Evolutionary conservation across 2,113 vertebrate genomes (phyloP).

Genomic region (Psittacula cyanocephala): DNA sequence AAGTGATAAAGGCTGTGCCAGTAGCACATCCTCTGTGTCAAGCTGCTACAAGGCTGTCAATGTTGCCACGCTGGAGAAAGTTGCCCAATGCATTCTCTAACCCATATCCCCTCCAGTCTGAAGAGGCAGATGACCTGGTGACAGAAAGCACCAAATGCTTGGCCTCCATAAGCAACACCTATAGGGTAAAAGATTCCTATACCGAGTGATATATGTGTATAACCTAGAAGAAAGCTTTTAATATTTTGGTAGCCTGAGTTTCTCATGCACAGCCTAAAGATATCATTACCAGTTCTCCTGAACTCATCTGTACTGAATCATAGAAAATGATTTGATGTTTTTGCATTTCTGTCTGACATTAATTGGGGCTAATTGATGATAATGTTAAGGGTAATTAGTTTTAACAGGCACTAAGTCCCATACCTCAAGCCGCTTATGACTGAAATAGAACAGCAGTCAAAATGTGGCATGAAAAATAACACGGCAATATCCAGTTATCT

Average conservation of each 20-base stretch:
- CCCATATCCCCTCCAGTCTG: accelerated
- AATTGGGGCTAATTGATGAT: slow-evolving; percentile 39
- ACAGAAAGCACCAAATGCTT: background rate
- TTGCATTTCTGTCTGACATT: slow-evolving; percentile 15
- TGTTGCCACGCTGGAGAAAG: accelerated
- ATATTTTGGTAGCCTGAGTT: background rate
- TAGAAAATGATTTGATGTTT: background rate
- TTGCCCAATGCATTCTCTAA: background rate
- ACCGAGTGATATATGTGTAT: background rate
- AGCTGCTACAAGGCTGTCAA: background rate
- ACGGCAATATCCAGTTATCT: background rate
- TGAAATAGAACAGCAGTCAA: slow-evolving; percentile 15
- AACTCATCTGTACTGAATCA: background rate
- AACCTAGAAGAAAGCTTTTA: background rate
- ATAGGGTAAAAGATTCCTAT: background rate
- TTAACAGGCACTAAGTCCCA: slow-evolving; percentile 1
- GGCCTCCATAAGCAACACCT: background rate
- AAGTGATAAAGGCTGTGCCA: background rate
- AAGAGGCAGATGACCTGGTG: background rate
- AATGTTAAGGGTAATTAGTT: slow-evolving; percentile 41
- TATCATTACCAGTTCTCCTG: background rate
- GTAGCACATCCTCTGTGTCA: background rate
- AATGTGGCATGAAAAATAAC: slow-evolving; percentile 11
- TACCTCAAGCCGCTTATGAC: background rate
- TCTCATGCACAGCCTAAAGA: background rate